A percentile compares a stretch with the other conserved stretches of the same genome.
Conservation (phyloP, 2,797 vertebrate species). For the Sandelia bainsii region DNA sequence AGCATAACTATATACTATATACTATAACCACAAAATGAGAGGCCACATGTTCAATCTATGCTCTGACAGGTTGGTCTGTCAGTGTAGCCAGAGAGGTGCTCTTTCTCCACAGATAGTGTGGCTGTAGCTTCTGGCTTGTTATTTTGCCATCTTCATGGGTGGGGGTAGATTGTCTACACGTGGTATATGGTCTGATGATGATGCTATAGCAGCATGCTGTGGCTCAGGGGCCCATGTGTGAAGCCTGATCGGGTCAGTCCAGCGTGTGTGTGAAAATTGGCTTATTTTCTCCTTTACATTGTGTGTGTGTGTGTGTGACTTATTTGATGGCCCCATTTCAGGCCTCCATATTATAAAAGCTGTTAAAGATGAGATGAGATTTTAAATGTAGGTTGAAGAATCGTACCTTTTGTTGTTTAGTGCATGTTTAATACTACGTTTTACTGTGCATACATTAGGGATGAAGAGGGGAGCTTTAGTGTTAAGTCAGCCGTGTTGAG, state of each 20-base stretch:
- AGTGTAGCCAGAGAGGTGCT: slow-evolving; percentile 27
- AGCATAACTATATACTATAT: slow-evolving; percentile 6
- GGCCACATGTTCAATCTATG: slow-evolving; percentile 22
- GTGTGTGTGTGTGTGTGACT: slow-evolving; percentile 21
- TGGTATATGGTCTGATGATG: slow-evolving; percentile 33
- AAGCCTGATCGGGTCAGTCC: slow-evolving; percentile 54
- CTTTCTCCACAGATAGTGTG: slow-evolving; percentile 36
- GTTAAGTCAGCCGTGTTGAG: slow-evolving; percentile 19
- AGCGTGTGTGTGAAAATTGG: slow-evolving; percentile 56
- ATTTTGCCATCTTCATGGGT: slow-evolving; percentile 21
- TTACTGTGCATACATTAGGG: slow-evolving; percentile 21
- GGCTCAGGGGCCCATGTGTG: slow-evolving; percentile 45
- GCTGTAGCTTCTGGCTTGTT: slow-evolving; percentile 34
- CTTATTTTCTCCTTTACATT: slow-evolving; percentile 32
- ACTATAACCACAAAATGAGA: slow-evolving; percentile 1
- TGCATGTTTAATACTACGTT: slow-evolving; percentile 43
- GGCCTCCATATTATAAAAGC: neutral
- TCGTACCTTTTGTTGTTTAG: slow-evolving; percentile 19
- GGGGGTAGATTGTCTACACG: slow-evolving; percentile 35
- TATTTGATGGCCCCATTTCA: neutral
- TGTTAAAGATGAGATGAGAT: slow-evolving; percentile 18
- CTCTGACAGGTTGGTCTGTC: slow-evolving; percentile 34
- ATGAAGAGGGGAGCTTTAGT: slow-evolving; percentile 39
- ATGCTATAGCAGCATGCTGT: slow-evolving; percentile 13
- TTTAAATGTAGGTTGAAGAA: slow-evolving; percentile 4